Evolutionary conservation across 2,888 invertebrate genomes (phyloP).

Genomic region (Julus scandinavius): DNA sequence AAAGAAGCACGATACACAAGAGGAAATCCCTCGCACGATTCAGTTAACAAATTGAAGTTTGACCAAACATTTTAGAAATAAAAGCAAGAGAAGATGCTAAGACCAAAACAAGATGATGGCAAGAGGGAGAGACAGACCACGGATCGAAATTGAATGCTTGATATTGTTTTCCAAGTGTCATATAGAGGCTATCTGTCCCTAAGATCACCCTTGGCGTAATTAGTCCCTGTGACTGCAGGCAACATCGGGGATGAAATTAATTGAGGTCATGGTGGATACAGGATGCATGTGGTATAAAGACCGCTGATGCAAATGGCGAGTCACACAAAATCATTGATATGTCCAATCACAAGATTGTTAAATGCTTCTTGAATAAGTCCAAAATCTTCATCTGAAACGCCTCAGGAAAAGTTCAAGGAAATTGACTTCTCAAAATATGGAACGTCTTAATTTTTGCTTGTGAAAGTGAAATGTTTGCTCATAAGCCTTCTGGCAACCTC

Average conservation of each 20-base stretch:
- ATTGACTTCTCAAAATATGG: not conserved
- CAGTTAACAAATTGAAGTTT: conserved; percentile 33
- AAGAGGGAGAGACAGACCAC: not conserved
- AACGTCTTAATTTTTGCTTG: not conserved
- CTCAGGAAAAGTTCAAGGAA: not conserved
- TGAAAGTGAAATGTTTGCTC: not conserved
- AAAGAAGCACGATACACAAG: not conserved
- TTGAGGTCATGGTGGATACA: not conserved
- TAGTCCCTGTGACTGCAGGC: not conserved
- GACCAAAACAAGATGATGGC: not conserved
- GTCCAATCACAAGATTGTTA: no score
- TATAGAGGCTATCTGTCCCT: not conserved
- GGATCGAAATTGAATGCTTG: not conserved
- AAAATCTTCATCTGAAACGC: not conserved
- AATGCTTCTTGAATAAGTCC: not conserved
- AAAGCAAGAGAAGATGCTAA: not conserved
- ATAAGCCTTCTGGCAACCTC: not conserved
- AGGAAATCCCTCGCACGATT: not conserved
- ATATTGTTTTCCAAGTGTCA: conserved; percentile 12
- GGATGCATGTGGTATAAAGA: not conserved
- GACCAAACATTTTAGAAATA: conserved; percentile 25
- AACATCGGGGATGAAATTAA: not conserved
- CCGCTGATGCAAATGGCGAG: not conserved
- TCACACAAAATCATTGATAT: not conserved
- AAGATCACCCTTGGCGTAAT: not conserved